Percentiles rank a stretch among this genome's conserved stretches.
Conservation (phyloP, 1,140 invertebrate species). For the Heliothis virescens region DNA sequence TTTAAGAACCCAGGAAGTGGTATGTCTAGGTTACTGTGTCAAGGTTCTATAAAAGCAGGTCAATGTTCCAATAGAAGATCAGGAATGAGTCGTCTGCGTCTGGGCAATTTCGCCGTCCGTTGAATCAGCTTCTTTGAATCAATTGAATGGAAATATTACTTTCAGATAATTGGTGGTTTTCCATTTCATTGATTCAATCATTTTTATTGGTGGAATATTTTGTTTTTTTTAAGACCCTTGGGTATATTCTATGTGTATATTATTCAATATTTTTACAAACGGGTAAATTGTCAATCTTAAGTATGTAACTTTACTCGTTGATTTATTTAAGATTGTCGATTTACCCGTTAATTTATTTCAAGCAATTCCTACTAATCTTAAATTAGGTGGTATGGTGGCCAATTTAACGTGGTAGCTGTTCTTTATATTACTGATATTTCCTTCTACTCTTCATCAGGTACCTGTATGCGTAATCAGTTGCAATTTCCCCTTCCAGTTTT, state of each 20-base stretch:
- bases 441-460: too few relatives aligned
- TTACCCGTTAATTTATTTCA: too few relatives aligned
- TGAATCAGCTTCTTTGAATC: slow-evolving; percentile 37
- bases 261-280: too few relatives aligned
- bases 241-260: background rate
- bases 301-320: too few relatives aligned
- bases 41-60: slow-evolving; percentile 13
- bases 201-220: background rate
- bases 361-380: too few relatives aligned
- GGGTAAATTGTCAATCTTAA: too few relatives aligned
- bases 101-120: background rate
- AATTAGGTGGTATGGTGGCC: too few relatives aligned
- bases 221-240: background rate
- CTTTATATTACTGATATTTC: too few relatives aligned
- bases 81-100: slow-evolving; percentile 28
- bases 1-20: slow-evolving; percentile 11
- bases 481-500: too few relatives aligned
- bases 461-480: too few relatives aligned
- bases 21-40: slow-evolving; percentile 42
- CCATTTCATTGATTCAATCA: background rate
- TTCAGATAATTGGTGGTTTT: slow-evolving; percentile 12
- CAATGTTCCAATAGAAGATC: background rate
- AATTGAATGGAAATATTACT: slow-evolving; percentile 11
- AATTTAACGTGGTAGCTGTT: too few relatives aligned
- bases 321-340: too few relatives aligned